Evolutionary conservation across 2,888 invertebrate genomes (phyloP).

Genomic region (Octodonta nipae): DNA sequence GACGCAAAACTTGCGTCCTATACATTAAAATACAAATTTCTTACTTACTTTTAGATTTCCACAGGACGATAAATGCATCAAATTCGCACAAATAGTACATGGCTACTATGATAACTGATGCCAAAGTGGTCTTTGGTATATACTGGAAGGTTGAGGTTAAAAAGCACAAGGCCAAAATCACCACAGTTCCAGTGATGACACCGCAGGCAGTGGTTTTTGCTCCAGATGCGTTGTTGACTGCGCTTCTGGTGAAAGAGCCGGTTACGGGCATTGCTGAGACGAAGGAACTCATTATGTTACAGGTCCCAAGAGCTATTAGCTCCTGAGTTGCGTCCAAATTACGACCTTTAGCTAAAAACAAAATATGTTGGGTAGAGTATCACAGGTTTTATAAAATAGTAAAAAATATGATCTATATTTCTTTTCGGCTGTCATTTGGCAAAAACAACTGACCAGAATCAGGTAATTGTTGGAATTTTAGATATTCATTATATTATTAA

Average conservation of each 20-base stretch:
- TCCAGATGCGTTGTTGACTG: constrained; percentile 82
- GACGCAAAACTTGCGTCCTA: too few relatives aligned
- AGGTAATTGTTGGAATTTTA: too few relatives aligned
- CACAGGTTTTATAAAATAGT: too few relatives aligned
- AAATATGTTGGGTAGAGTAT: too few relatives aligned
- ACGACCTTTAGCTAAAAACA: constrained; percentile 53
- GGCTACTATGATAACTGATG: constrained; percentile 78
- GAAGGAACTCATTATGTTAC: constrained; percentile 70
- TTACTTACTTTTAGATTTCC: constrained; percentile 67
- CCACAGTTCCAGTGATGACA: constrained; percentile 59
- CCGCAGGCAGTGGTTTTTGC: constrained; percentile 75
- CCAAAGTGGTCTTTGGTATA: constrained; percentile 74
- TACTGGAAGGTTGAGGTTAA: constrained; percentile 70
- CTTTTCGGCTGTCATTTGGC: too few relatives aligned
- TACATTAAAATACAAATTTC: too few relatives aligned
- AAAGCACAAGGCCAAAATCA: constrained; percentile 64
- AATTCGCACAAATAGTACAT: constrained; percentile 75
- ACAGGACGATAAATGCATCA: constrained; percentile 51
- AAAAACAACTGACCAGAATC: too few relatives aligned
- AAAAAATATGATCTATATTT: too few relatives aligned
- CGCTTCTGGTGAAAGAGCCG: constrained; percentile 76
- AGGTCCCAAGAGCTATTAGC: constrained; percentile 70
- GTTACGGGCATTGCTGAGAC: constrained; percentile 76
- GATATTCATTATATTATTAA: too few relatives aligned
- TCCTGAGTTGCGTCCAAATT: constrained; percentile 79